Base-by-base conservation (phyloP, 2,888 invertebrate genomes). In the Thumatha senex region DNA sequence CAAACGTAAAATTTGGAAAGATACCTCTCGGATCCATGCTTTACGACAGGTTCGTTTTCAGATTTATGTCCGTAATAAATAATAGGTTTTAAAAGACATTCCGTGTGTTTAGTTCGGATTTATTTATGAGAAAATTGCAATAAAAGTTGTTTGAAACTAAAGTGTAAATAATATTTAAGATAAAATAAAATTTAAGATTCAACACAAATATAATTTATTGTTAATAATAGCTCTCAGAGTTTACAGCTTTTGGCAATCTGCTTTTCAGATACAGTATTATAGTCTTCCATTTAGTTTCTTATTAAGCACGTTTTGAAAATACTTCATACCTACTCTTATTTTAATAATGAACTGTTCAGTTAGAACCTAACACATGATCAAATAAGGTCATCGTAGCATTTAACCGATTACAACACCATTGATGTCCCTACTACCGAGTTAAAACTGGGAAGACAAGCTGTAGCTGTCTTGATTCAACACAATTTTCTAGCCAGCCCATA, bases 41-140 rank as follows among this genome's bases (percentile, higher is more conserved):
- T 56, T 35, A 44, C 50, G 63, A 59, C 48, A 69, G 46, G 48
- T 63, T 56, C 18, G 39, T 55, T 54, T 54, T 31, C 38, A 57
- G 51, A 69, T 70, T 70, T 70, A 63, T 67, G 18, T 54, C 5
- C 11, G 42, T 33, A 48, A 61, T 67, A 63, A 68, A 67, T 67
- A 54, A 54, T 40, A 48, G 44, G 41, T 44, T 58, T 64, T 46
- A 41, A 57, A 52, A 42, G 46, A 40, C 46, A 48, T 42, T 61
- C 46, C 44, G 33, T 46, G 33, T 52, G 42, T 61, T 61, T 57
- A 58, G 56, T 57, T 61, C n/a, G 11, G 44, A 46, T 54, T 48
- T 58, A 55, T 61, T 55, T 55, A 49, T 49, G 42, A 44, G 48
- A 39, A 42, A 54, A 43, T 58, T 54, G 13, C 15, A 41, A 40